phyloP scores from a whole-genome alignment of 2,113 vertebrate genomes.

The Aythya baeri region DNA sequence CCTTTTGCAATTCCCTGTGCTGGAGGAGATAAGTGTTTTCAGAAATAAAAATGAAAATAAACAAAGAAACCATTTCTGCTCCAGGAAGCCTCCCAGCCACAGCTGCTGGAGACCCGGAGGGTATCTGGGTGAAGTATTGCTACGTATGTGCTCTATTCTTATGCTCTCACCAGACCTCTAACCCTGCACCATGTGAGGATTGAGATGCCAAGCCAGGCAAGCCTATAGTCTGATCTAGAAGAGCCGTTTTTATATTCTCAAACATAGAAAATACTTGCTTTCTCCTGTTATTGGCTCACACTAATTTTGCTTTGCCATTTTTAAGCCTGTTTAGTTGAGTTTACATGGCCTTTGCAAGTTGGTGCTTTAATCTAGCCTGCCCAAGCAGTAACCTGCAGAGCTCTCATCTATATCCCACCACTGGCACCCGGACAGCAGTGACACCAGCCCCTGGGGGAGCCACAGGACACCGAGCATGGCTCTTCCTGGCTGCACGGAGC shows the following conservation, averaged over 20 bases:
- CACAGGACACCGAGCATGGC: neutral
- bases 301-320: neutral
- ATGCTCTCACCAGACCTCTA: neutral
- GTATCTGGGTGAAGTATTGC: neutral
- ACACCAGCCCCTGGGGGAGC: neutral
- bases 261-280: neutral
- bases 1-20: neutral
- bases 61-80: neutral
- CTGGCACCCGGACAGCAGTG: neutral
- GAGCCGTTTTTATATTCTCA: neutral
- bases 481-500: neutral
- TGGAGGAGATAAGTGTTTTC: neutral
- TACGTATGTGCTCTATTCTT: neutral
- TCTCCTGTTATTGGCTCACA: neutral
- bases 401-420: neutral
- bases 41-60: neutral
- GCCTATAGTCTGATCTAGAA: neutral
- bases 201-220: neutral
- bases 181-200: neutral
- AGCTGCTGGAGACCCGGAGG: neutral
- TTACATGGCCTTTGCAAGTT: neutral
- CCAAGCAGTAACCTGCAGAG: neutral
- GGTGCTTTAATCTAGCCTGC: neutral
- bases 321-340: neutral
- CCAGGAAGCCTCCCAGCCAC: neutral